Conservation (phyloP, 2,888 invertebrate genomes). For the Dioctria linearis region DNA sequence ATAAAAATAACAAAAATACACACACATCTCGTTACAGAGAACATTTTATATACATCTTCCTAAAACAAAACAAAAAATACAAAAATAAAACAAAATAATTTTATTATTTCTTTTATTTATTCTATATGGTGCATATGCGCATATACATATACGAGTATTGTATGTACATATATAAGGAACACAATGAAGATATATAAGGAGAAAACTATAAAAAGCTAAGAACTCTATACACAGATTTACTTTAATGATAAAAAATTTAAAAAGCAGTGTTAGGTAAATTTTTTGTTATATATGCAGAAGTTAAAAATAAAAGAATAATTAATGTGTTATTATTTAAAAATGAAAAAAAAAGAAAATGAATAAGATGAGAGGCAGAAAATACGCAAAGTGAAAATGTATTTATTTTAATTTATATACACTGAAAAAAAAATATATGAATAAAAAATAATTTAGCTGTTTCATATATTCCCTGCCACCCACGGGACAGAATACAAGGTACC, state of each 20-base stretch:
- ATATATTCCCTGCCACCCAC: neutral
- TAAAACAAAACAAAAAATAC: neutral
- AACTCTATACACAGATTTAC: constrained; percentile 42
- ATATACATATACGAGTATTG: constrained; percentile 32
- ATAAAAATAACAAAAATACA: constrained; percentile 6
- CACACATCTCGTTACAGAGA: constrained; percentile 17
- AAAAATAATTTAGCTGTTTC: constrained; percentile 60
- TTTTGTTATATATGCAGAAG: constrained; percentile 49
- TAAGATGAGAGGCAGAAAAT: too few species aligned
- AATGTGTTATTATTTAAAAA: constrained; percentile 50
- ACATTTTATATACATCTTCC: constrained; percentile 41
- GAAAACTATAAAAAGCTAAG: constrained; percentile 19
- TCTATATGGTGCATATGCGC: constrained; percentile 26
- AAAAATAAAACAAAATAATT: neutral
- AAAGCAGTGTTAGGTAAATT: constrained; percentile 49
- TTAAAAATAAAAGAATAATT: constrained; percentile 47
- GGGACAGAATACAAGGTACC: neutral
- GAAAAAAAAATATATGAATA: constrained; percentile 68
- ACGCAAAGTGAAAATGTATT: constrained; percentile 62
- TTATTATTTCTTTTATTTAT: constrained; percentile 49
- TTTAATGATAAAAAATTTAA: constrained; percentile 44
- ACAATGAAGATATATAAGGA: constrained; percentile 25
- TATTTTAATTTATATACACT: constrained; percentile 71
- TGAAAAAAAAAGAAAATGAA: constrained; percentile 27
- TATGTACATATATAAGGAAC: constrained; percentile 34